These are phyloP conservation scores for Sebastes vulpes DNA, from an alignment of 2,797 vertebrate genomes.

Conservation along the genomic window DNA sequence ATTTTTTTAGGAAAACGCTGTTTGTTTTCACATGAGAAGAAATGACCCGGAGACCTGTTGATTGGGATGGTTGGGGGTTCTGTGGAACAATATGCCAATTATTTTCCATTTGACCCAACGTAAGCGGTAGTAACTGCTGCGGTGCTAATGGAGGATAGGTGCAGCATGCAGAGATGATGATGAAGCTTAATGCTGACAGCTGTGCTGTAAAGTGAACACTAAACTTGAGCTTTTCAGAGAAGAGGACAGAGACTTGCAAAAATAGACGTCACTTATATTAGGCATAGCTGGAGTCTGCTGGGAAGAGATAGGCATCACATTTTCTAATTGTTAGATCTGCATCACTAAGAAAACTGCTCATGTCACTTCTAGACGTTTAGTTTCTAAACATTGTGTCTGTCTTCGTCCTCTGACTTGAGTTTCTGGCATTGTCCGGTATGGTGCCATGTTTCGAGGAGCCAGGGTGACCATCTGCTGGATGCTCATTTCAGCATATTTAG, in stretches of 20 bases:
- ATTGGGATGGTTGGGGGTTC: neutral
- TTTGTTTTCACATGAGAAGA: conserved; percentile 22
- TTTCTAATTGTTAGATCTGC: neutral
- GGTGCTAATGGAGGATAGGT: neutral
- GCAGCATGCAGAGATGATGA: neutral
- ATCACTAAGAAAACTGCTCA: neutral
- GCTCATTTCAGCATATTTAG: conserved; percentile 12
- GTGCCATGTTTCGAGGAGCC: neutral
- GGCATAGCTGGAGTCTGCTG: neutral
- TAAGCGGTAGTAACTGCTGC: neutral
- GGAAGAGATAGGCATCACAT: neutral
- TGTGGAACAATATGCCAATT: neutral
- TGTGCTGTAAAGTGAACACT: neutral
- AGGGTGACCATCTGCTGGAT: conserved; percentile 23
- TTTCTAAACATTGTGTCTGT: neutral
- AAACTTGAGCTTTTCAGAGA: neutral
- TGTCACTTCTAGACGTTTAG: neutral
- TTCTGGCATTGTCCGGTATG: neutral
- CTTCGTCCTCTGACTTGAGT: neutral
- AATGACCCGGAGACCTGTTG: neutral
- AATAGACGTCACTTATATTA: neutral
- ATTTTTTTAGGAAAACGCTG: neutral
- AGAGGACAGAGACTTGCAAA: neutral
- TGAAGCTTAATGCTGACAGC: neutral
- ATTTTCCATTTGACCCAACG: conserved; percentile 2